Conservation (phyloP, 2,888 invertebrate genomes). For the Hydriomena furcata region DNA sequence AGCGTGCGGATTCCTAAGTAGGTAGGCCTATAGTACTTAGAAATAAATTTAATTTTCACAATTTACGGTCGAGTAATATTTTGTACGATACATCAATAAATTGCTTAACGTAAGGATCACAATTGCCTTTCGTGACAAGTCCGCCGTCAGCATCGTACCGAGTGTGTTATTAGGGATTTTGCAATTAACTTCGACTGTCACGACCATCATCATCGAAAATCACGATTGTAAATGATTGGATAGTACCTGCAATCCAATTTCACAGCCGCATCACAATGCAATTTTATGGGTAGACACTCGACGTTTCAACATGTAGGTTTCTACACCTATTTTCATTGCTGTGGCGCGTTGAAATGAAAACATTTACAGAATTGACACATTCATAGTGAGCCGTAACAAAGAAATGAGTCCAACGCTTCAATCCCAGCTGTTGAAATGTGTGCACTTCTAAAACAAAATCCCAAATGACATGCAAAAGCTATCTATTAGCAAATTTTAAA, state of each 20-base stretch:
- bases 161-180: slow-evolving; percentile 24
- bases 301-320: slow-evolving; percentile 63
- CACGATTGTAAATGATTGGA: slow-evolving; percentile 70
- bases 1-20: too few relatives aligned
- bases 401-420: slow-evolving; percentile 14
- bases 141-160: not conserved
- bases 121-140: slow-evolving; percentile 12
- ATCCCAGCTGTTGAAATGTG: slow-evolving; percentile 8
- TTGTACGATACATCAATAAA: not conserved
- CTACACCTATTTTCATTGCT: slow-evolving; percentile 59
- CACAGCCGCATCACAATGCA: slow-evolving; percentile 68
- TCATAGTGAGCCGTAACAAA: slow-evolving; percentile 38
- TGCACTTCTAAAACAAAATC: too few relatives aligned
- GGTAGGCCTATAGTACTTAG: too few relatives aligned
- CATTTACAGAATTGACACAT: slow-evolving; percentile 46
- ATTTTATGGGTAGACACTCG: slow-evolving; percentile 59
- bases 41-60: too few relatives aligned
- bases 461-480: too few relatives aligned
- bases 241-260: slow-evolving; percentile 72
- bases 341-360: slow-evolving; percentile 49
- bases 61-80: too few relatives aligned
- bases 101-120: not conserved
- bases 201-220: slow-evolving; percentile 68
- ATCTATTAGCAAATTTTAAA: not conserved
- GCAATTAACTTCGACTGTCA: slow-evolving; percentile 48